These are phyloP conservation scores for Tryphoninae sp. DNA, from an alignment of 2,888 invertebrate species.

Conservation along the genomic window DNA sequence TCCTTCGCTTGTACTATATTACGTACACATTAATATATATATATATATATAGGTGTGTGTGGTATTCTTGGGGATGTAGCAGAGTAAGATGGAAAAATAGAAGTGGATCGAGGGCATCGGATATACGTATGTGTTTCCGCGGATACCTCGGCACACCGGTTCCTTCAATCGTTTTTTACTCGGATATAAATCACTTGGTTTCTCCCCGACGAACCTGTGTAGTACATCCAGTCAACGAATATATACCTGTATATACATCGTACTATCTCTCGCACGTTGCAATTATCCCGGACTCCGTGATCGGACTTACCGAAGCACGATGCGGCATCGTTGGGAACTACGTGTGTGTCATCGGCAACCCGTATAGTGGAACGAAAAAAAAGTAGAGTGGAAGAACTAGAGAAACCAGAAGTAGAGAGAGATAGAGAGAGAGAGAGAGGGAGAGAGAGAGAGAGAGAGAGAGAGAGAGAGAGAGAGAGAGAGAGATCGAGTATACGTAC, in stretches of 20 bases:
- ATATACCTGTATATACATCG: neutral
- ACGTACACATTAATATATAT: neutral
- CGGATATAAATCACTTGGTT: conserved; percentile 59
- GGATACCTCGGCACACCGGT: conserved; percentile 27
- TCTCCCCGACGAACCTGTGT: conserved; percentile 30
- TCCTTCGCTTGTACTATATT: neutral
- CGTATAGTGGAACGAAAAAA: conserved; percentile 14
- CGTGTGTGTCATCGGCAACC: conserved; percentile 58
- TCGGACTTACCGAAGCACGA: conserved; percentile 61
- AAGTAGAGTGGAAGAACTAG: conserved; percentile 17
- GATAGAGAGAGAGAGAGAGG: neutral
- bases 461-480: conserved; percentile 1
- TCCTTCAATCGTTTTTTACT: conserved; percentile 42
- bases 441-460: conserved; percentile 9
- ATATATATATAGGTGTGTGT: neutral
- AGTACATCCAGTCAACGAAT: neutral
- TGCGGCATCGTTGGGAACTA: conserved; percentile 56
- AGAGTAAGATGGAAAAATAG: conserved; percentile 29
- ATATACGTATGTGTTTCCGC: conserved; percentile 51
- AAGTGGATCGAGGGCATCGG: conserved; percentile 43
- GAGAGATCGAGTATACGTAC: neutral
- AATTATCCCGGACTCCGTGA: conserved; percentile 68
- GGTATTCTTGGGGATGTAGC: conserved; percentile 13
- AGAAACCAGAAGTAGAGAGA: conserved; percentile 1
- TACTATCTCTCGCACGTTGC: conserved; percentile 60